Evolutionary conservation across 1,140 invertebrate genomes (phyloP), one percentile per base, ranked within the genome.

Genomic region (Eupeodes corollae): DNA sequence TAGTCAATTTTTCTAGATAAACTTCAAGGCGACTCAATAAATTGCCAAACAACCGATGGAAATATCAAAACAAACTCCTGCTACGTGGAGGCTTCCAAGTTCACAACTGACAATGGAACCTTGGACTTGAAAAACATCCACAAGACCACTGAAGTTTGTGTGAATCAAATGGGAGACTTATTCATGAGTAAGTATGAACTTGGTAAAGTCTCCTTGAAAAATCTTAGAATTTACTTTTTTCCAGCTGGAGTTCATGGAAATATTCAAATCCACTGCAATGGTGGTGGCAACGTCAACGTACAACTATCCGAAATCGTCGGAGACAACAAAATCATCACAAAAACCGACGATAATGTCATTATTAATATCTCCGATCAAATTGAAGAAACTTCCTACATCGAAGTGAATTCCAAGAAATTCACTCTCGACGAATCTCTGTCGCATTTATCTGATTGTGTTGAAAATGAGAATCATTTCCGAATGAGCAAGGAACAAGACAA

Each of bases 201-300:
- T 12, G 5, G 14, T n/a, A n/a, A n/a, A 6, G 19, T 41, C 13
- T n/a, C 16, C 18, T 35, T 10, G 10, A 33, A 2, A 44, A 35
- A 13, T 15, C 6, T 34, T 32, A 35, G 6, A 34, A 34, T 21
- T 26, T 38, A 32, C 39, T n/a, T 33, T 37, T 15, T 47, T 42
- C 6, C 13, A 67, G 64, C 57, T 52, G 64, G 64, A 2, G 56
- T 67, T 6, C 59, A 67, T 53, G 64, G 64, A 6, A 67, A 58
- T 38, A 44, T 67, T 0, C 56, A 53, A 37, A 52, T 64, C 10
- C 31, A 47, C 2, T 39, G 54, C 16, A 65, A 67, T 26, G 60
- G 62, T 1, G 60, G 62, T 1, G 62, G 59, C 37, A 56, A 46
- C n/a, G n/a, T 67, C 5, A 58, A 56, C 38, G 32, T 67, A 5